Percentiles rank a stretch among this genome's conserved stretches.
Conservation (phyloP, 2,888 invertebrate genomes). For the Chymomyza fuscimana region DNA sequence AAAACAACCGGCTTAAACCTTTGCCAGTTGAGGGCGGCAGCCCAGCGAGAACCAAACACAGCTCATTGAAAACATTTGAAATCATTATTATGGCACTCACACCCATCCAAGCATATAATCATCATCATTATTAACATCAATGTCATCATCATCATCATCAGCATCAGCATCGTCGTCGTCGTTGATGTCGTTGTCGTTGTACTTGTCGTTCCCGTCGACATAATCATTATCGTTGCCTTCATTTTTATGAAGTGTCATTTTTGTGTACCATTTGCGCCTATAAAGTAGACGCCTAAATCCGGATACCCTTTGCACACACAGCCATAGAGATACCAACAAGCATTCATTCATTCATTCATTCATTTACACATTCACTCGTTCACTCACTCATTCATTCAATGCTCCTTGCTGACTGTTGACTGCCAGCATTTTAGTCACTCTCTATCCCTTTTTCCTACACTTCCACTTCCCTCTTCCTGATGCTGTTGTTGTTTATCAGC, state of each 20-base stretch:
- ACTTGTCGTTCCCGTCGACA: slow-evolving; percentile 27
- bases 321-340: slow-evolving; percentile 1
- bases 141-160: slow-evolving; percentile 29
- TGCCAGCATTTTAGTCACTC: slow-evolving; percentile 1
- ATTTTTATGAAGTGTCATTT: slow-evolving; percentile 72
- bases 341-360: slow-evolving; percentile 34
- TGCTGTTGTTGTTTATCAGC: slow-evolving; percentile 37
- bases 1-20: slow-evolving; percentile 18
- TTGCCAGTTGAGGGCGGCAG: slow-evolving; percentile 17
- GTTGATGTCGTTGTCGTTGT: slow-evolving; percentile 4
- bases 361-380: slow-evolving; percentile 29
- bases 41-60: slow-evolving; percentile 12
- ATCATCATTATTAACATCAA: slow-evolving; percentile 26
- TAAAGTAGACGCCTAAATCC: slow-evolving; percentile 55
- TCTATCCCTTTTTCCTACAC: slow-evolving; percentile 1
- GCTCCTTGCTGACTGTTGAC: slow-evolving; percentile 6
- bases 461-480: background rate
- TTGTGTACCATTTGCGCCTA: slow-evolving; percentile 65
- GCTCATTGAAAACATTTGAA: slow-evolving; percentile 55
- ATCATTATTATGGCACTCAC: slow-evolving; percentile 63
- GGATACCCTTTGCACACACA: slow-evolving; percentile 25
- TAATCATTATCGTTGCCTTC: slow-evolving; percentile 63
- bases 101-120: slow-evolving; percentile 20
- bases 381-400: background rate
- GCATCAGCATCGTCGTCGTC: slow-evolving; percentile 16